phyloP scores from a whole-genome alignment of 2,888 invertebrate species.

The Spatulosminthurus flaviceps region DNA sequence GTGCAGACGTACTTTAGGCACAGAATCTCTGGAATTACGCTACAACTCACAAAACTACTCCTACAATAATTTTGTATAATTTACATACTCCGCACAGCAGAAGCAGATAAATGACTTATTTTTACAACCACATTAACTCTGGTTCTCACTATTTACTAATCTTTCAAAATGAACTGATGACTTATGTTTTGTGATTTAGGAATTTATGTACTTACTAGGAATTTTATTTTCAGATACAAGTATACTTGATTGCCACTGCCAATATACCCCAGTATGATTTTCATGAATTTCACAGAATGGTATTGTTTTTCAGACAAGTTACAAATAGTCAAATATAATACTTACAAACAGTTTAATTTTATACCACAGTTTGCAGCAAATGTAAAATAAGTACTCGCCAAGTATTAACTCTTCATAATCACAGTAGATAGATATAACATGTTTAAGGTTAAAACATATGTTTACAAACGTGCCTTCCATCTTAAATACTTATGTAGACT shows the following conservation, averaged over 20 bases:
- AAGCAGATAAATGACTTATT: background rate
- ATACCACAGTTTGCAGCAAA: background rate
- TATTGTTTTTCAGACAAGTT: background rate
- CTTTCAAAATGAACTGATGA: background rate
- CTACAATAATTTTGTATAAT: background rate
- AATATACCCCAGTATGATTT: background rate
- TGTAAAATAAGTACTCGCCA: background rate
- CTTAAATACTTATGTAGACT: background rate
- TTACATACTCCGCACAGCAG: conserved; percentile 1
- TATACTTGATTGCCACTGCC: conserved; percentile 3
- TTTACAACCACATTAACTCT: background rate
- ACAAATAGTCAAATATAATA: background rate
- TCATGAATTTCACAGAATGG: conserved; percentile 14
- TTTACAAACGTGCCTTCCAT: conserved; percentile 18
- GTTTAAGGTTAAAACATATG: conserved; percentile 6
- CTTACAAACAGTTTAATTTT: conserved; percentile 7
- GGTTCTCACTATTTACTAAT: background rate
- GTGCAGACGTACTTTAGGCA: background rate
- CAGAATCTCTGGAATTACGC: background rate
- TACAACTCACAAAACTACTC: background rate
- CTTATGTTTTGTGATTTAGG: conserved; percentile 11
- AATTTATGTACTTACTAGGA: background rate
- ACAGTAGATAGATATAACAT: background rate
- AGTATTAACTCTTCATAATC: conserved; percentile 5
- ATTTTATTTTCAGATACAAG: background rate